These are phyloP conservation scores for Hystrix cristata DNA, from an alignment of 2,113 vertebrate species.

Conservation along the genomic window DNA sequence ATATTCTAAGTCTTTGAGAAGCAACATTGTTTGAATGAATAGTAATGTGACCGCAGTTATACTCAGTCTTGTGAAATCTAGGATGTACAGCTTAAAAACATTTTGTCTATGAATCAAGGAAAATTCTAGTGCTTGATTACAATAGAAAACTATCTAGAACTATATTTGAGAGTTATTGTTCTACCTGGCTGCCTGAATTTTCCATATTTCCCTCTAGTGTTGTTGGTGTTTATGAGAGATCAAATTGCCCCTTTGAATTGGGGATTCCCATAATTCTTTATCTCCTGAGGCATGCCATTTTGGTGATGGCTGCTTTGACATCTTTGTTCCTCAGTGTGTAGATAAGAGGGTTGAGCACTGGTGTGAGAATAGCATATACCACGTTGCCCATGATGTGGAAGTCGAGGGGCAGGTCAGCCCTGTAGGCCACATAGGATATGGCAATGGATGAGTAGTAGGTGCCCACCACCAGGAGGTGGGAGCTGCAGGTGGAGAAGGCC, in stretches of 20 bases:
- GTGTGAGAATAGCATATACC: conserved; percentile 67
- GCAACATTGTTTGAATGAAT: conserved; percentile 44
- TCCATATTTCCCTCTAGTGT: background rate
- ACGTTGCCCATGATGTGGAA: conserved; percentile 67
- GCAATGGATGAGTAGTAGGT: conserved; percentile 71
- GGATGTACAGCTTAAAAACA: background rate
- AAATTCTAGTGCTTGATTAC: conserved; percentile 47
- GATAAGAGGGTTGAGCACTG: conserved; percentile 73
- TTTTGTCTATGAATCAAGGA: conserved; percentile 22
- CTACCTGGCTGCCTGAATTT: background rate
- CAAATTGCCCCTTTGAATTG: conserved; percentile 7
- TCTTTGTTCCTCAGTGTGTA: conserved; percentile 75
- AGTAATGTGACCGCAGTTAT: background rate
- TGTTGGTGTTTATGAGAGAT: background rate
- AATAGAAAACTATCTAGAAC: background rate
- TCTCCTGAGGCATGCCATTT: background rate
- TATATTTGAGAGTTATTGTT: conserved; percentile 37
- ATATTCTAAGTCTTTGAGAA: background rate
- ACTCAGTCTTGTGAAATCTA: conserved; percentile 38
- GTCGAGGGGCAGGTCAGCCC: conserved; percentile 6
- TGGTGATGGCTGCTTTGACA: conserved; percentile 69
- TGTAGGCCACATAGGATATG: conserved; percentile 58
- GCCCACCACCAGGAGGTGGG: conserved; percentile 76
- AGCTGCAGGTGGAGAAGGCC: conserved; percentile 72
- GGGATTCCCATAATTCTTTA: conserved; percentile 8